Evolutionary conservation across 2,113 vertebrate genomes (phyloP).

Genomic region (Podilymbus podiceps): DNA sequence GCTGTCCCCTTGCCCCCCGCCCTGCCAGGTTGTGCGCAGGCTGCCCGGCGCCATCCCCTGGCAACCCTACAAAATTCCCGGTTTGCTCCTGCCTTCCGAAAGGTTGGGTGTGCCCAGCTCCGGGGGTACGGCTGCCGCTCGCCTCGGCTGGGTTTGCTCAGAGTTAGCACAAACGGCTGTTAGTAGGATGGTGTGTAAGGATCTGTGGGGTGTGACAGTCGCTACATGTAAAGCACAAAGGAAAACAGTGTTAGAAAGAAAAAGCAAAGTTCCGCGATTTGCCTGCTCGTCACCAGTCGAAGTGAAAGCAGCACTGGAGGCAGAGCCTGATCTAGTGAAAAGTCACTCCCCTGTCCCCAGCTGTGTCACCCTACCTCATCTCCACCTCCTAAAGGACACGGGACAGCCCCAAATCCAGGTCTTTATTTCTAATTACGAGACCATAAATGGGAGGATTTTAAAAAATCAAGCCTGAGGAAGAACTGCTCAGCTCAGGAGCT

Average conservation of each 20-base stretch:
- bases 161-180: too few relatives aligned
- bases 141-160: background rate
- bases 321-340: background rate
- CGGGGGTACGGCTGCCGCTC: background rate
- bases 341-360: background rate
- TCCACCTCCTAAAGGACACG: background rate
- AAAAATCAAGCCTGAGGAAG: background rate
- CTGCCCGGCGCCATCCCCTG: background rate
- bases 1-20: background rate
- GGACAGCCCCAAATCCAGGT: background rate
- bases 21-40: background rate
- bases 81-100: background rate
- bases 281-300: background rate
- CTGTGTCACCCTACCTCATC: background rate
- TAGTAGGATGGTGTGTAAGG: background rate
- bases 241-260: background rate
- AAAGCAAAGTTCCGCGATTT: background rate
- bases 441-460: background rate
- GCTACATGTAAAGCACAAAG: background rate
- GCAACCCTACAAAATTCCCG: background rate
- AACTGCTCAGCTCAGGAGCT: background rate
- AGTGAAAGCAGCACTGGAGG: background rate
- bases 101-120: background rate
- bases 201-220: background rate
- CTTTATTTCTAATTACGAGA: background rate